Base-by-base conservation (phyloP, 2,113 vertebrate species). In the Limnothrissa miodon region DNA sequence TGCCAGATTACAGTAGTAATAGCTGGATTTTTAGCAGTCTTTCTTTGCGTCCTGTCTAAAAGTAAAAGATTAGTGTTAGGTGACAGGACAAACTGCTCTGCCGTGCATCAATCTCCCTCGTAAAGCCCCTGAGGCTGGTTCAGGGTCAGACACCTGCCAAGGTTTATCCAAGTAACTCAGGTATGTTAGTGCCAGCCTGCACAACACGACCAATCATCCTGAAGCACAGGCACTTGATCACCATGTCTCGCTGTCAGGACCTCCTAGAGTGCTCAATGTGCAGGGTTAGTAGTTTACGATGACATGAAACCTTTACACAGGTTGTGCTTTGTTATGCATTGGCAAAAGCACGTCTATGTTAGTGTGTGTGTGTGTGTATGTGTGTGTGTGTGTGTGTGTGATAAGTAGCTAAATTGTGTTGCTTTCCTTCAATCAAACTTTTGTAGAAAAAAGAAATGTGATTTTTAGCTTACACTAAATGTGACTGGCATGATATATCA, bases 401-500 rank as follows among this genome's bases (percentile, higher is more conserved):
- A 29, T 33, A 70, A n/a, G n/a, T n/a, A n/a, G n/a, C n/a, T n/a
- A n/a, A n/a, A n/a, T n/a, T n/a, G n/a, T n/a, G n/a, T n/a, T n/a
- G n/a, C n/a, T n/a, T n/a, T n/a, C n/a, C n/a, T n/a, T n/a, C n/a
- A n/a, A n/a, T n/a, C n/a, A n/a, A 23, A 8, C 56, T 23, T 62
- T 62, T 62, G 56, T 21, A 23, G 21, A n/a, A n/a, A 70, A 29
- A 33, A 25, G 9, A 25, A 33, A 33, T 70, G 13, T 11, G 62
- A 13, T 25, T 33, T 70, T 9, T 13, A 70, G 59, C 29, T 82
- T 33, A 8, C 79, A 70, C 29, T 51, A 23, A 25, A 51, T 79
- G 74, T 48, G 44, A 85, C 33, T 29, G 9, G 48, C 33, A 46
- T 51, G 78, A 82, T 79, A n/a, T 82, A 82, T 33, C 81, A 81